Evolutionary conservation across 2,888 invertebrate genomes (phyloP).

Genomic region (Agrotis ipsilon): DNA sequence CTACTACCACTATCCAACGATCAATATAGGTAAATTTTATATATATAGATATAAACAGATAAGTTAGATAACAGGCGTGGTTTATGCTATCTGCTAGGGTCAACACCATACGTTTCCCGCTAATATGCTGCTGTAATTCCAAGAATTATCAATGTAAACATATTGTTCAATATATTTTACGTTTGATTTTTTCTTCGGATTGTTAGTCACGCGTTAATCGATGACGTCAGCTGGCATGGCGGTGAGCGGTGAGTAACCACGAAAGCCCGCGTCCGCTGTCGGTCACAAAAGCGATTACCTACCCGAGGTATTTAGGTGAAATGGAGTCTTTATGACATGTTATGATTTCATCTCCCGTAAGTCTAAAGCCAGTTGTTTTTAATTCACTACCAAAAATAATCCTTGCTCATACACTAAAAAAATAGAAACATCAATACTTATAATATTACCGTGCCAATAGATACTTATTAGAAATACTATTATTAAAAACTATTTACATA

Average conservation of each 20-base stretch:
- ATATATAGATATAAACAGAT: too few species aligned
- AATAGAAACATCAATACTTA: neutral
- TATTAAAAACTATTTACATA: constrained; percentile 18
- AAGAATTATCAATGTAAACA: constrained; percentile 69
- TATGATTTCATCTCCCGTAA: constrained; percentile 45
- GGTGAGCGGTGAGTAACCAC: constrained; percentile 86
- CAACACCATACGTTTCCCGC: constrained; percentile 34
- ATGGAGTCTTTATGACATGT: constrained; percentile 71
- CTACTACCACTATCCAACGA: neutral
- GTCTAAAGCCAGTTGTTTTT: constrained; percentile 25
- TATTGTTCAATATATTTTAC: constrained; percentile 64
- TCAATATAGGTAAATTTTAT: too few species aligned
- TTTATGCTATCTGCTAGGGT: constrained; percentile 22
- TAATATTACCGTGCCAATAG: too few species aligned
- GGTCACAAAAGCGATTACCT: constrained; percentile 76
- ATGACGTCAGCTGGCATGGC: constrained; percentile 87
- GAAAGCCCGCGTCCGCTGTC: constrained; percentile 71
- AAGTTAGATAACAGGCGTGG: constrained; percentile 2
- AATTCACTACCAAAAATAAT: constrained; percentile 1
- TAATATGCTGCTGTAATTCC: constrained; percentile 48
- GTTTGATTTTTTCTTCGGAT: constrained; percentile 78
- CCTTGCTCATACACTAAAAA: neutral
- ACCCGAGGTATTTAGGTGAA: constrained; percentile 76
- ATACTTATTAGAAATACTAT: neutral
- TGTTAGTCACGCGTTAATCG: constrained; percentile 85